These are phyloP conservation scores for Apis cerana DNA, from an alignment of 1,140 invertebrate genomes.

Conservation along the genomic window DNA sequence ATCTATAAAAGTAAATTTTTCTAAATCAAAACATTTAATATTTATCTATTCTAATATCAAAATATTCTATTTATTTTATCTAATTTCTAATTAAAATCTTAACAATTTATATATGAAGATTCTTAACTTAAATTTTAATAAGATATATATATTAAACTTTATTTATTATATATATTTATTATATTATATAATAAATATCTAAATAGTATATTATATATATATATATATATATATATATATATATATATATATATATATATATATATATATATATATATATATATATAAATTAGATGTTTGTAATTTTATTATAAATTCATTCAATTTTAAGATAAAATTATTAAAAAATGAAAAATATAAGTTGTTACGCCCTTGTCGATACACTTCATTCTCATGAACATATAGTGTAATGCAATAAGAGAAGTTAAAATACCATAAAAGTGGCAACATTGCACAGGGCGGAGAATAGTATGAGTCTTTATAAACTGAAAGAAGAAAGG, in stretches of 20 bases:
- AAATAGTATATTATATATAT: too few species aligned
- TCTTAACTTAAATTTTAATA: background rate
- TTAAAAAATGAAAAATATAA: background rate
- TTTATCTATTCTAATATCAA: too few species aligned
- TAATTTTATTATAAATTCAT: background rate
- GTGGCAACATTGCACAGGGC: conserved; percentile 60
- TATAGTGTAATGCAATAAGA: conserved; percentile 58
- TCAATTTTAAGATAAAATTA: background rate
- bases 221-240: background rate
- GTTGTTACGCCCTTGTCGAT: conserved; percentile 48
- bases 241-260: too few species aligned
- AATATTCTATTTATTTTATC: too few species aligned
- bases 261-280: too few species aligned
- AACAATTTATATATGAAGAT: background rate
- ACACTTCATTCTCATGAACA: conserved; percentile 48
- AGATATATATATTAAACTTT: too few species aligned
- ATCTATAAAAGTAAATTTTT: background rate
- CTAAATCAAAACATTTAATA: background rate
- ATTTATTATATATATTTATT: background rate
- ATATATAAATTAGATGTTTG: background rate
- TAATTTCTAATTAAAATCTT: too few species aligned
- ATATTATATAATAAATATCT: background rate
- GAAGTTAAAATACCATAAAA: conserved; percentile 52
- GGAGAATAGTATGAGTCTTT: conserved; percentile 36
- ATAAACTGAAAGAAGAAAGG: background rate